phyloP scores from a whole-genome alignment of 2,797 vertebrate genomes.

The Smutsia temminckii region DNA sequence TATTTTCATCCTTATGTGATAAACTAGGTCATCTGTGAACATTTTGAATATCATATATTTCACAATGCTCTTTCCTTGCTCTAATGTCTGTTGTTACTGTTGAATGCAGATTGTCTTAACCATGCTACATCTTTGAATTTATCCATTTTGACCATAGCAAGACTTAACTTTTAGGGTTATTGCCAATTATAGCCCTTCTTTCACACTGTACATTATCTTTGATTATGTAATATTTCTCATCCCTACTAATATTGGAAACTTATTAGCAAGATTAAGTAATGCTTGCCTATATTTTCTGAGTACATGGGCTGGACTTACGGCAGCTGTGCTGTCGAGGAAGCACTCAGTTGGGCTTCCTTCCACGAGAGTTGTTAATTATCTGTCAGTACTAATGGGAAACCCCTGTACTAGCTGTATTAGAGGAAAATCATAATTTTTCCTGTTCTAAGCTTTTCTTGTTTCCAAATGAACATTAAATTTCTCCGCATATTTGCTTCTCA shows the following conservation, averaged over 20 bases:
- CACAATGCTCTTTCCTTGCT: conserved; percentile 3
- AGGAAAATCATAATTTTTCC: background rate
- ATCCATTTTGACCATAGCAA: background rate
- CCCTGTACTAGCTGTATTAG: background rate
- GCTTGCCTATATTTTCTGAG: background rate
- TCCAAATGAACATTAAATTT: conserved; percentile 8
- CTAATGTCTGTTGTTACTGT: background rate
- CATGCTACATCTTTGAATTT: background rate
- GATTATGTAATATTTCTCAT: conserved; percentile 31
- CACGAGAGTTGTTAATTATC: background rate
- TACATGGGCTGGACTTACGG: background rate
- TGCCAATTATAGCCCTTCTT: background rate
- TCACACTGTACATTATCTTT: background rate
- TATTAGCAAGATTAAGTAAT: background rate
- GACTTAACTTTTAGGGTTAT: background rate
- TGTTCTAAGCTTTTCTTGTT: background rate
- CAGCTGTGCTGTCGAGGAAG: background rate
- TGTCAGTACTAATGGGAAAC: background rate
- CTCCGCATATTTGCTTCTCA: background rate
- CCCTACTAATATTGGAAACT: background rate
- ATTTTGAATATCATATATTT: conserved; percentile 14
- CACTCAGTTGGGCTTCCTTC: background rate
- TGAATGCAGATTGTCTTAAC: background rate
- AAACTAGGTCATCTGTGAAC: background rate
- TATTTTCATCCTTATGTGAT: conserved; percentile 1